Evolutionary conservation across 2,888 invertebrate genomes (phyloP).

Genomic region (Coleophora deauratella): DNA sequence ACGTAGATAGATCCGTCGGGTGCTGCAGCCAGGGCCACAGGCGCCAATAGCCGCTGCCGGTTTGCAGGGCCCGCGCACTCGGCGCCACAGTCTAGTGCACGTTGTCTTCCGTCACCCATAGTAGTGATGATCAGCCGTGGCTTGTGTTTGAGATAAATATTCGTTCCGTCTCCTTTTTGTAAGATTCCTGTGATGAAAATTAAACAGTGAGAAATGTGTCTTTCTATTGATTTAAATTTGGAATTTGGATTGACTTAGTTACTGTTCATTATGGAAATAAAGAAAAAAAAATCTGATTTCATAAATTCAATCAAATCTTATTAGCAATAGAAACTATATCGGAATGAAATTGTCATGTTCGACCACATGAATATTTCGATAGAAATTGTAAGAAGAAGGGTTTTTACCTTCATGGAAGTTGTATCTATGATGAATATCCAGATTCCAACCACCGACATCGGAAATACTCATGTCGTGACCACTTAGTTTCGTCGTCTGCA

Average conservation of each 20-base stretch:
- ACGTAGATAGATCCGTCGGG: conserved; percentile 96
- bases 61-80: conserved; percentile 82
- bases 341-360: no score
- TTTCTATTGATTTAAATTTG: no score
- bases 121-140: conserved; percentile 92
- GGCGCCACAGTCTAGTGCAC: conserved; percentile 85
- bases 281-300: no score
- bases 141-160: conserved; percentile 94
- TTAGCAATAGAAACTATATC: no score
- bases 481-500: conserved; percentile 94
- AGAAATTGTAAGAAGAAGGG: background rate
- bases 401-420: conserved; percentile 94
- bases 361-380: no score
- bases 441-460: conserved; percentile 97
- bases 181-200: conserved; percentile 86
- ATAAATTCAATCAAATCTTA: no score
- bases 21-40: conserved; percentile 92
- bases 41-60: conserved; percentile 89
- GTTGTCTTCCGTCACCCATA: conserved; percentile 93
- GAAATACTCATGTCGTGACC: conserved; percentile 98
- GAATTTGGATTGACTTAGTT: no score
- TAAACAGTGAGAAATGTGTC: background rate
- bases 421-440: conserved; percentile 97
- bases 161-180: conserved; percentile 98
- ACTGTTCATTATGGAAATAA: no score